Evolutionary conservation across 2,797 vertebrate species (phyloP), one percentile per base, ranked within the genome.

Genomic region (Leptoclinus maculatus): DNA sequence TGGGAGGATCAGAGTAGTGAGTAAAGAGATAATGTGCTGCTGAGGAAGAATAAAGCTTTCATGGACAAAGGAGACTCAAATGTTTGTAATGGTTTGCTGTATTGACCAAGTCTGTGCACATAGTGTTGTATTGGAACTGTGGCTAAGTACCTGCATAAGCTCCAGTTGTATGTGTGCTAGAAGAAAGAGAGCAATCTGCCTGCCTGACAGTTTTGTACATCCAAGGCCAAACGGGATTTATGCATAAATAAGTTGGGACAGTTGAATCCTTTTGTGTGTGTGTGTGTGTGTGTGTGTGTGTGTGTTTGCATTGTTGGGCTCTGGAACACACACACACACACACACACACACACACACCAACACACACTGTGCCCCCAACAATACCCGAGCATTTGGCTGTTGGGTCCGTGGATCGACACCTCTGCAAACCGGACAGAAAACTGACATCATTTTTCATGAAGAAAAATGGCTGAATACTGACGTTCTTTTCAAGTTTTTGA

Each of bases 1-100:
- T 92, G 84, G 90, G 93, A 92, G 86, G 88, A 90, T 85, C 74
- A 80, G 83, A 80, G 86, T 56, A 76, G 82, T 57, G 76, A 76
- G 74, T 27, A 27, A 65, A 66, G 77, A 77, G 32, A 51, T n/a
- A 49, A 69, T 76, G 64, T 57, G 47, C 60, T 71, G 66, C 78
- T 68, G 54, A 71, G 70, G 51, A 73, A 41, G 63, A 77, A 74
- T 19, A 19, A 71, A 60, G 80, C 76, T 84, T 87, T 83, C 80
- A 81, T 77, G 70, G 80, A 91, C 83, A 83, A 89, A 78, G 57
- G 23, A 79, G 19, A 49, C 56, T n/a, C 27, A 80, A 47, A 80
- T 67, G 19, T 77, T 78, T 86, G 63, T 76, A 76, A 88, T 69
- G 65, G 34, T 85, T 69, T 57, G 23, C 39, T 66, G 32, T 68